Evolutionary conservation across 2,113 vertebrate genomes (phyloP).

Genomic region (Murina feae): DNA sequence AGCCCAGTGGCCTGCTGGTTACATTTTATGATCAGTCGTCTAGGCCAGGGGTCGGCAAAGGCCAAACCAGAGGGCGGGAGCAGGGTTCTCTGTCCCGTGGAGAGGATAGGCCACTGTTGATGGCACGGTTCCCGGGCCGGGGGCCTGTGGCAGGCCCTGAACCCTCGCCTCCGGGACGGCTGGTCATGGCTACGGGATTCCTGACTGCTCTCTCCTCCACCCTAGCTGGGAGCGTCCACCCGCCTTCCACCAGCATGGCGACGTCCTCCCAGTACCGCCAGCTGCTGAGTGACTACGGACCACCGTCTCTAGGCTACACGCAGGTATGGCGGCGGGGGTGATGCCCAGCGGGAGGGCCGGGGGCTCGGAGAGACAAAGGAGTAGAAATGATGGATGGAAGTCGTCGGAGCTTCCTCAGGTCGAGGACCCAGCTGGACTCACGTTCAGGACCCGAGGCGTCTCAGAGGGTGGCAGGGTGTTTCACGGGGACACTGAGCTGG

Average conservation of each 20-base stretch:
- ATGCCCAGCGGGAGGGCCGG: rapidly evolving
- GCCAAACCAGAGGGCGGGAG: background rate
- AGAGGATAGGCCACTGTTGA: background rate
- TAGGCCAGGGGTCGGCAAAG: rapidly evolving
- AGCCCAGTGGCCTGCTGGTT: background rate
- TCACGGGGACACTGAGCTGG: rapidly evolving
- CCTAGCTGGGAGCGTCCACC: conserved; percentile 88
- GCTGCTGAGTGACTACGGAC: conserved; percentile 95
- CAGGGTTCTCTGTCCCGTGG: background rate
- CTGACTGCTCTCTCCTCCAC: background rate
- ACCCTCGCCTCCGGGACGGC: background rate
- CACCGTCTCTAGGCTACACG: conserved; percentile 95
- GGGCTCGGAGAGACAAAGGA: rapidly evolving
- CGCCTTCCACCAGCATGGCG: conserved; percentile 92
- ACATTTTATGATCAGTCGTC: rapidly evolving
- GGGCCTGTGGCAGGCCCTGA: background rate
- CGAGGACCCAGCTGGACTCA: rapidly evolving
- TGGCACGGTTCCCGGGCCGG: background rate
- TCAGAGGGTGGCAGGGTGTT: background rate
- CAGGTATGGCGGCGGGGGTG: conserved; percentile 82
- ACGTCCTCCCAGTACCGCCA: conserved; percentile 92
- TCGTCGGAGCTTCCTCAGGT: background rate
- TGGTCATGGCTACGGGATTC: rapidly evolving
- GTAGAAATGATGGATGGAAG: background rate
- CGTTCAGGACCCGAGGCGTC: rapidly evolving